Conservation (phyloP, 2,113 vertebrate genomes). For the Cisticola juncidis region DNA sequence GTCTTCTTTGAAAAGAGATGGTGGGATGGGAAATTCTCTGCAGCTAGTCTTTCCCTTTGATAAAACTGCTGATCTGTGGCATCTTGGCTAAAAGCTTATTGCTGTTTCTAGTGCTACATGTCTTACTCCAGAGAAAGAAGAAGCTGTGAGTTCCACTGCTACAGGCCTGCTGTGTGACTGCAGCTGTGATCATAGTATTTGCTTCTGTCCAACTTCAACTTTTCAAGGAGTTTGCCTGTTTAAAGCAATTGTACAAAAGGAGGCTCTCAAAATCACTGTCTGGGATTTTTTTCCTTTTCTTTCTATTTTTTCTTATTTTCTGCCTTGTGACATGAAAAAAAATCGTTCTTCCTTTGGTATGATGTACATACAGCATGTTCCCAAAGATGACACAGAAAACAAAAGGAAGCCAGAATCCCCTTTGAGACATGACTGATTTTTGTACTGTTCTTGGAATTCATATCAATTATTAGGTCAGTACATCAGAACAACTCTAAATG, state of each 20-base stretch:
- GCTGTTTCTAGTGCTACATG: not conserved
- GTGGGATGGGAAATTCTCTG: not conserved
- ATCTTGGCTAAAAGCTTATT: slow-evolving; percentile 4
- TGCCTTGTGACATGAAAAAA: not conserved
- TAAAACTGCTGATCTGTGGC: not conserved
- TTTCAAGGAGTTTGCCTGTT: not conserved
- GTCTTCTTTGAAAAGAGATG: not conserved
- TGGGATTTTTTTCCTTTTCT: not conserved
- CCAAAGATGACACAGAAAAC: not conserved
- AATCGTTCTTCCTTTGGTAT: not conserved
- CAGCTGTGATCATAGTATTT: not conserved
- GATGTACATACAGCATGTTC: accelerated
- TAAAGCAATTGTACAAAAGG: not conserved
- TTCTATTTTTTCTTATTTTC: not conserved
- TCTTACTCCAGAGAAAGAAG: not conserved
- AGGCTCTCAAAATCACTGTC: not conserved
- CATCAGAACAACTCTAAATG: not conserved
- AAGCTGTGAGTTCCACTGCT: not conserved
- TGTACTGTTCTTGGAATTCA: not conserved
- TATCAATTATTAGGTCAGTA: not conserved
- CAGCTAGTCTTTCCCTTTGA: not conserved
- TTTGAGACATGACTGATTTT: not conserved
- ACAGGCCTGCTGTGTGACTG: not conserved
- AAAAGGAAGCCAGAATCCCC: not conserved
- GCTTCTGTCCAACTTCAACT: not conserved